Percentiles rank a stretch among this genome's conserved stretches.
phyloP scores from a whole-genome alignment of 2,888 invertebrate species.

The Conistra vaccinii region DNA sequence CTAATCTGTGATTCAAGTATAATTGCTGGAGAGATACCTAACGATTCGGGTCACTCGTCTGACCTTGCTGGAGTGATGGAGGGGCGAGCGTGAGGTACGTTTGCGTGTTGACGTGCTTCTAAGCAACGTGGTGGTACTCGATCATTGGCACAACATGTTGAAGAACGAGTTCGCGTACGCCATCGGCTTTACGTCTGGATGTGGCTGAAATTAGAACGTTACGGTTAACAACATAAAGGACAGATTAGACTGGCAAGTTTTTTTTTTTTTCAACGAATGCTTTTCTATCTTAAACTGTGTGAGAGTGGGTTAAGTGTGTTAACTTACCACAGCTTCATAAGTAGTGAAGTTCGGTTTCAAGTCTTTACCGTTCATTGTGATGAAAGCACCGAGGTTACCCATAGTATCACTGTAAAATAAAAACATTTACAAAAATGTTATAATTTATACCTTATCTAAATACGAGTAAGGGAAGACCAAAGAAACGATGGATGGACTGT shows the following conservation, averaged over 20 bases:
- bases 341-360: conserved; percentile 97
- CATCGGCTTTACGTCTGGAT: conserved; percentile 99
- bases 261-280: too few species aligned
- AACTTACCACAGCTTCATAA: conserved; percentile 97
- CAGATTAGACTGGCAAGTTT: too few species aligned
- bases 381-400: conserved; percentile 99
- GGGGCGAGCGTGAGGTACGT: conserved; percentile 51
- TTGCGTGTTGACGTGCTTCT: conserved; percentile 46
- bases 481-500: too few species aligned
- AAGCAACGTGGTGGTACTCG: background rate
- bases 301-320: too few species aligned
- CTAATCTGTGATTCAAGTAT: background rate
- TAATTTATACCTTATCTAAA: too few species aligned
- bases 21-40: background rate
- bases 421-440: conserved; percentile 11
- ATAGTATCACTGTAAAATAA: conserved; percentile 96
- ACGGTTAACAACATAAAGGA: background rate
- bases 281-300: too few species aligned
- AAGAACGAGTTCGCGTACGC: conserved; percentile 97
- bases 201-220: conserved; percentile 93
- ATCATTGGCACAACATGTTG: conserved; percentile 93
- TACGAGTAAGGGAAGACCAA: too few species aligned
- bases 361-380: conserved; percentile 97
- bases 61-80: conserved; percentile 31
- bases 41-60: conserved; percentile 13